Evolutionary conservation across 2,113 vertebrate genomes (phyloP).

Genomic region (Channa maculata): DNA sequence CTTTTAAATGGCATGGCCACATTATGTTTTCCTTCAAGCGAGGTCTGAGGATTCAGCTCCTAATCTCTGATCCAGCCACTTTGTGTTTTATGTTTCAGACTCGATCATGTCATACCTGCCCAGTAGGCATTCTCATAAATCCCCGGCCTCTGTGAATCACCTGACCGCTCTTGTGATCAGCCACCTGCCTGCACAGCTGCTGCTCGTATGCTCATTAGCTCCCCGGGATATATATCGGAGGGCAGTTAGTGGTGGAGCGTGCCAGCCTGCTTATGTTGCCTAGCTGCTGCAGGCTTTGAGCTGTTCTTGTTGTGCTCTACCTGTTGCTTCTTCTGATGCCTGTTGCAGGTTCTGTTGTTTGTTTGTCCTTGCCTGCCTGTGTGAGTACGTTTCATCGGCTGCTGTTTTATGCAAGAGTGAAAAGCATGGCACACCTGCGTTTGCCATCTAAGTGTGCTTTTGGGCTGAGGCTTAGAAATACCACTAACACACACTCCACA

Average conservation of each 20-base stretch:
- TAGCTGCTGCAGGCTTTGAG: background rate
- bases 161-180: conserved; percentile 62
- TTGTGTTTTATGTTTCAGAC: conserved; percentile 26
- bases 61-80: background rate
- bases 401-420: background rate
- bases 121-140: conserved; percentile 27
- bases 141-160: conserved; percentile 41
- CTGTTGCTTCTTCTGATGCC: conserved; percentile 21
- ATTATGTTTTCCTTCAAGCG: background rate
- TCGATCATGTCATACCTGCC: conserved; percentile 41
- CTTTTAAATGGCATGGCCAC: background rate
- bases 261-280: conserved; percentile 32
- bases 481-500: no score
- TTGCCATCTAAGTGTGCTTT: no score
- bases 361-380: background rate
- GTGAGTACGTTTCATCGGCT: background rate
- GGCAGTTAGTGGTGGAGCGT: conserved; percentile 25
- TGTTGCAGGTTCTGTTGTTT: conserved; percentile 5
- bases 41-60: background rate
- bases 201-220: conserved; percentile 52
- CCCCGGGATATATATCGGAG: conserved; percentile 31
- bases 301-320: background rate
- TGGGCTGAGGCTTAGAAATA: no score
- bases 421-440: background rate
- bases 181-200: conserved; percentile 73